Percentiles rank a stretch among this genome's conserved stretches.
These are phyloP conservation scores for Danio aesculapii DNA, from an alignment of 2,797 vertebrate genomes.

Conservation along the genomic window DNA sequence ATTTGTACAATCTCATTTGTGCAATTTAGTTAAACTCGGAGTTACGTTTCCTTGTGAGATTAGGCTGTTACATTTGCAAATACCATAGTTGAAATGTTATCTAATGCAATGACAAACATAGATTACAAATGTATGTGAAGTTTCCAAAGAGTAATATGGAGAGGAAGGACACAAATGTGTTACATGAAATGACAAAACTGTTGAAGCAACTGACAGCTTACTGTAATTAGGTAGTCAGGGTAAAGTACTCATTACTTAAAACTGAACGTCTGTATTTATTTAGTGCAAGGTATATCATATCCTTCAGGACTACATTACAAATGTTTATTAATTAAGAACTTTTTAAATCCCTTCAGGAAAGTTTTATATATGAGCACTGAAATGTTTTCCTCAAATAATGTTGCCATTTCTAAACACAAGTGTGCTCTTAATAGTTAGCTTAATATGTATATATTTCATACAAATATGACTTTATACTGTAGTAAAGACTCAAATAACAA, in stretches of 20 bases:
- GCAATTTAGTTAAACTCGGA: too few species aligned
- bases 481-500: not conserved
- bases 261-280: not conserved
- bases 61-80: not conserved
- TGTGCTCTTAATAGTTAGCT: not conserved
- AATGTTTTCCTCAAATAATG: not conserved
- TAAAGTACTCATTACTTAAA: not conserved
- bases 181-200: constrained; percentile 18
- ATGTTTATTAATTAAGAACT: not conserved
- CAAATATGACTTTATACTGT: not conserved
- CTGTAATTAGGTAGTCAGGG: constrained; percentile 5
- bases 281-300: not conserved
- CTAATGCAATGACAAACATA: not conserved
- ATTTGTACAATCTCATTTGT: too few species aligned
- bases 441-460: not conserved
- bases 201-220: not conserved
- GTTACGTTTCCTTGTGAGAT: too few species aligned
- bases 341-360: not conserved
- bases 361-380: not conserved
- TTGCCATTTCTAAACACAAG: not conserved
- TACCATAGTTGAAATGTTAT: constrained; percentile 2
- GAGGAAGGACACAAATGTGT: constrained; percentile 5
- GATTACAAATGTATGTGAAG: not conserved
- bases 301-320: not conserved
- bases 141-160: constrained; percentile 9